Evolutionary conservation across 92 coral and sea anemone species (phyloP), one percentile per base, ranked within the genome.

Genomic region (Blastomussa wellsi): DNA sequence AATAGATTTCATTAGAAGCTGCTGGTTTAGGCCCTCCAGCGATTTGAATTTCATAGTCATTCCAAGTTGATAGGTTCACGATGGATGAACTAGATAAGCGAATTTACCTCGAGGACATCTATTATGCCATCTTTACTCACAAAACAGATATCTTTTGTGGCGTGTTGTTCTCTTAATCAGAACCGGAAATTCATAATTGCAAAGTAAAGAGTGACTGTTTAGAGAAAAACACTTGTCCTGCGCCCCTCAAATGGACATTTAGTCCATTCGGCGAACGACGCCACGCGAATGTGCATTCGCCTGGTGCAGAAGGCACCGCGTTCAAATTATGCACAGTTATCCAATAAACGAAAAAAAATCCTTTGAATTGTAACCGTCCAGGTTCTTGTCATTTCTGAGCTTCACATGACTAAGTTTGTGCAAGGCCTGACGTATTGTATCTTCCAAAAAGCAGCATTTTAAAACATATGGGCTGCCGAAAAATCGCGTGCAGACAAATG

Each of bases 131-230:
- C 74, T 60, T 75, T 74, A 62, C 80, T 73, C 65, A 83, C 87
- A 83, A 73, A 83, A 83, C 87, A 83, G 80, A 64, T 41, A 77
- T 74, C 87, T 83, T 83, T 83, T 83, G 80, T 83, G 67, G 80
- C 74, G 77, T 44, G 87, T 83, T 83, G 87, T 83, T 83, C 80
- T 62, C 80, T 75, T 83, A 83, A 83, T 83, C 80, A 83, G 80
- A 83, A 83, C 87, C 87, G 87, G 87, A 83, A 83, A 83, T 62
- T 35, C 74, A 62, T 83, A 74, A 83, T 83, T 83, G 64, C 51
- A 74, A 83, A 73, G 87, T 83, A 53, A 83, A 83, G 87, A 83
- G 87, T 83, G 62, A 74, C 87, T 74, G 87, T 83, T 83, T 83
- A 83, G 62, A 83, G 44, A 31, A 38, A 74, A 37, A 64, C 41